phyloP scores from a whole-genome alignment of 2,888 invertebrate species.

The Listrodromus nycthemerus region DNA sequence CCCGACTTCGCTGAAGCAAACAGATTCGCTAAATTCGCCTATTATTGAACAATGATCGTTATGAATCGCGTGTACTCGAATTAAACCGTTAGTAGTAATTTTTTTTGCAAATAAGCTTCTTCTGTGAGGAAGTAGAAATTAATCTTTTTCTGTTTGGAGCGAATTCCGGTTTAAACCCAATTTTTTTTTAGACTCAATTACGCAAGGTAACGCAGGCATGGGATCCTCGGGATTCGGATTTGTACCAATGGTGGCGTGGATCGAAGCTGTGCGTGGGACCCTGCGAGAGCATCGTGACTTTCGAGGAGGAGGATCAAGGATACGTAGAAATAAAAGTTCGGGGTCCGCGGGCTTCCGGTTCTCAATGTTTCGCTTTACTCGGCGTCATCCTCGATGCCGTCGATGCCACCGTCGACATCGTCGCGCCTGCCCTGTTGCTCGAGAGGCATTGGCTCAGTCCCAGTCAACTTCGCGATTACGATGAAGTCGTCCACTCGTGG shows the following conservation, averaged over 20 bases:
- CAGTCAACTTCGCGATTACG: slow-evolving; percentile 85
- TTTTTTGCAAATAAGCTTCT: no score
- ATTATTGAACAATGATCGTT: no score
- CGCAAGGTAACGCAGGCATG: slow-evolving; percentile 86
- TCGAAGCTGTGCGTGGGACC: slow-evolving; percentile 89
- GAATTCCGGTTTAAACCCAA: no score
- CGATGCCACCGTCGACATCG: slow-evolving; percentile 87
- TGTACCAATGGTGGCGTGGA: slow-evolving; percentile 91
- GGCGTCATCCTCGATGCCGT: slow-evolving; percentile 88
- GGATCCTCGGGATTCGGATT: slow-evolving; percentile 87
- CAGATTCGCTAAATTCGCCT: no score
- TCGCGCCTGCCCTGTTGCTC: slow-evolving; percentile 89
- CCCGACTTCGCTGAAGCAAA: no score
- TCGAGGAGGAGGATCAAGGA: slow-evolving; percentile 86
- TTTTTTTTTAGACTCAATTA: slow-evolving; percentile 85
- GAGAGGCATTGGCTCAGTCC: slow-evolving; percentile 89
- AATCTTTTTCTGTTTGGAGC: no score
- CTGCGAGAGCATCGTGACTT: slow-evolving; percentile 89
- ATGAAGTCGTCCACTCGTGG: slow-evolving; percentile 82
- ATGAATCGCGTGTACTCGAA: no score
- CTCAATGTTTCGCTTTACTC: slow-evolving; percentile 89
- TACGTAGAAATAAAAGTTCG: slow-evolving; percentile 89
- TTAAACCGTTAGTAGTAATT: no score
- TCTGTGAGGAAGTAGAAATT: no score
- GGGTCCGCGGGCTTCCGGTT: slow-evolving; percentile 86